These are phyloP conservation scores for Synanthedon formicaeformis DNA, from an alignment of 2,888 invertebrate species.

Conservation along the genomic window DNA sequence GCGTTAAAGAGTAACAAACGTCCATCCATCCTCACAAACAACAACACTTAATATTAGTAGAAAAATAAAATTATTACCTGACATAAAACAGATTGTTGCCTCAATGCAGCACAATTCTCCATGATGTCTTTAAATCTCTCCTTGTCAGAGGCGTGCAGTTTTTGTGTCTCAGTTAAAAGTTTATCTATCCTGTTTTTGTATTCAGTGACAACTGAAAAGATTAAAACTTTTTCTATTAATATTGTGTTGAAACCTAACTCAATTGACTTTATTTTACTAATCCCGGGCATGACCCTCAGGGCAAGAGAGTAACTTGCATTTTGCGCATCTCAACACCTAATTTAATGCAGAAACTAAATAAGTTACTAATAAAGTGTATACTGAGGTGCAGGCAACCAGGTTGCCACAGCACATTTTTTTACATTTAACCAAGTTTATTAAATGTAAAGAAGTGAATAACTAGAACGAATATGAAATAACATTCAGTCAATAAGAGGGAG, in stretches of 20 bases:
- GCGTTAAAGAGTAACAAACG: too few species aligned
- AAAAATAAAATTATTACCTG: conserved; percentile 25
- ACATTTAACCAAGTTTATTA: too few species aligned
- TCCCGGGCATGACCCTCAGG: too few species aligned
- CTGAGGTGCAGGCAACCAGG: too few species aligned
- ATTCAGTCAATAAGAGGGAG: too few species aligned
- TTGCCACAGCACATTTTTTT: too few species aligned
- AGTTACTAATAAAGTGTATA: background rate
- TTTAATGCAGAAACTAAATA: background rate
- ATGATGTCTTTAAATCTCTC: conserved; percentile 43
- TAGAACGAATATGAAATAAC: too few species aligned
- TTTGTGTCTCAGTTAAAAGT: conserved; percentile 43
- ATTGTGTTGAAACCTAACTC: background rate
- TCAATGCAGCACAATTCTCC: conserved; percentile 52
- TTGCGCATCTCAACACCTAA: background rate
- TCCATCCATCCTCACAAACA: too few species aligned
- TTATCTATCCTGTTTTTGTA: conserved; percentile 51
- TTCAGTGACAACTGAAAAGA: conserved; percentile 45
- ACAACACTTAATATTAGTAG: background rate
- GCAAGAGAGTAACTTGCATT: too few species aligned
- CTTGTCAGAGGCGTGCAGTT: conserved; percentile 36
- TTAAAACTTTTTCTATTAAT: background rate
- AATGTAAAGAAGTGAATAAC: too few species aligned
- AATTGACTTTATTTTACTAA: background rate
- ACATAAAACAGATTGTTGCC: conserved; percentile 45